These are phyloP conservation scores for Lypha dubia DNA, from an alignment of 2,888 invertebrate species.

Conservation along the genomic window DNA sequence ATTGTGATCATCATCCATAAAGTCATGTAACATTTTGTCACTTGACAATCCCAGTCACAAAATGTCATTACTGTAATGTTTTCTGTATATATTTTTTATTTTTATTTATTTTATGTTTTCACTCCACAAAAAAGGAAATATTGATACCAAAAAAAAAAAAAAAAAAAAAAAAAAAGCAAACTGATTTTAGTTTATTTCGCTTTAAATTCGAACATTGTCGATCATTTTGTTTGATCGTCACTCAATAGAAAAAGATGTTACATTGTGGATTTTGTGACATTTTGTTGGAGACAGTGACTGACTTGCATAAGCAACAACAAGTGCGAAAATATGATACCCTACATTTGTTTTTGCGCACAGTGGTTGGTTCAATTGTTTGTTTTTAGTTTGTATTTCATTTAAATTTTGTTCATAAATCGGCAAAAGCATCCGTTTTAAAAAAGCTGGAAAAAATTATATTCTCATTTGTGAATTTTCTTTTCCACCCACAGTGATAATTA, in stretches of 20 bases:
- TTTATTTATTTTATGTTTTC: constrained; percentile 2
- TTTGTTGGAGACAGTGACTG: constrained; percentile 37
- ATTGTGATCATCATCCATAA: constrained; percentile 67
- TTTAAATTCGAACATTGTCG: constrained; percentile 67
- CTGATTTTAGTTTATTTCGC: constrained; percentile 30
- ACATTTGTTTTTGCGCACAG: neutral
- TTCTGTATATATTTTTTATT: constrained; percentile 24
- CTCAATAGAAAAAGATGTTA: constrained; percentile 51
- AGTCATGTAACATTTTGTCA: constrained; percentile 74
- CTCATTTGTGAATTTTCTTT: too few relatives aligned
- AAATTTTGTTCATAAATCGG: neutral
- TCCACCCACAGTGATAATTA: too few relatives aligned
- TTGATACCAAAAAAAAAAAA: neutral
- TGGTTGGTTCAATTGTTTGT: neutral
- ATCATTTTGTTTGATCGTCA: constrained; percentile 69
- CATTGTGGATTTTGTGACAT: constrained; percentile 43
- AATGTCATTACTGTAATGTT: constrained; percentile 71
- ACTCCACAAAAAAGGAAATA: constrained; percentile 7
- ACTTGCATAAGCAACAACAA: neutral
- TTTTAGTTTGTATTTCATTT: neutral
- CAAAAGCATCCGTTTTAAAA: too few relatives aligned
- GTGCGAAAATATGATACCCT: constrained; percentile 16
- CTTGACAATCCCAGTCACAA: constrained; percentile 72
- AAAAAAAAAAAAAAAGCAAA: neutral
- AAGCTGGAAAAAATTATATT: too few relatives aligned